These are phyloP conservation scores for Zaprionus ghesquierei DNA, from an alignment of 1,140 invertebrate genomes.

Conservation along the genomic window DNA sequence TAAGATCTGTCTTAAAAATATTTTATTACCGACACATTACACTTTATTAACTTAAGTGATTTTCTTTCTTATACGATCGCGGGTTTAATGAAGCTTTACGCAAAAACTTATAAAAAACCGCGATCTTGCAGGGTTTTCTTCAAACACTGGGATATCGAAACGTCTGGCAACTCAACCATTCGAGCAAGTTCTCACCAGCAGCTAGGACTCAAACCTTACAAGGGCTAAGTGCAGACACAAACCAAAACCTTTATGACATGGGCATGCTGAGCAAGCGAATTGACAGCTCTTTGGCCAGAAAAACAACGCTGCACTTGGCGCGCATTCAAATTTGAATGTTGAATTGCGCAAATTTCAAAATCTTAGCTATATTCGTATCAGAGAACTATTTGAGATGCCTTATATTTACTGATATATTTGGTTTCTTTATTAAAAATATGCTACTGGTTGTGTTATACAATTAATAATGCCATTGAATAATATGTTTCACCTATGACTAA, in stretches of 20 bases:
- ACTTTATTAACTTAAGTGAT: background rate
- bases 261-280: background rate
- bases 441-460: constrained; percentile 44
- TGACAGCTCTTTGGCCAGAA: background rate
- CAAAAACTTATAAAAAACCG: background rate
- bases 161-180: background rate
- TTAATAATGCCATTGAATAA: constrained; percentile 40
- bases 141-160: background rate
- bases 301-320: background rate
- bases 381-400: background rate
- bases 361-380: too few species aligned
- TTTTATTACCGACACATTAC: background rate
- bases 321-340: background rate
- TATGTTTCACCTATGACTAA: constrained; percentile 5
- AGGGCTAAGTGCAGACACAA: background rate
- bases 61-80: background rate
- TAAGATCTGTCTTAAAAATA: background rate
- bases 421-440: constrained; percentile 63
- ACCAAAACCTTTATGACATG: background rate
- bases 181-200: background rate
- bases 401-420: constrained; percentile 26
- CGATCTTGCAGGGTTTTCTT: background rate
- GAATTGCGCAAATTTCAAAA: too few species aligned
- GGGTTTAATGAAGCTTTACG: background rate
- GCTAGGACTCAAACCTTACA: background rate